These are phyloP conservation scores for Babylonia areolata DNA, from an alignment of 1,140 invertebrate genomes.

Conservation along the genomic window DNA sequence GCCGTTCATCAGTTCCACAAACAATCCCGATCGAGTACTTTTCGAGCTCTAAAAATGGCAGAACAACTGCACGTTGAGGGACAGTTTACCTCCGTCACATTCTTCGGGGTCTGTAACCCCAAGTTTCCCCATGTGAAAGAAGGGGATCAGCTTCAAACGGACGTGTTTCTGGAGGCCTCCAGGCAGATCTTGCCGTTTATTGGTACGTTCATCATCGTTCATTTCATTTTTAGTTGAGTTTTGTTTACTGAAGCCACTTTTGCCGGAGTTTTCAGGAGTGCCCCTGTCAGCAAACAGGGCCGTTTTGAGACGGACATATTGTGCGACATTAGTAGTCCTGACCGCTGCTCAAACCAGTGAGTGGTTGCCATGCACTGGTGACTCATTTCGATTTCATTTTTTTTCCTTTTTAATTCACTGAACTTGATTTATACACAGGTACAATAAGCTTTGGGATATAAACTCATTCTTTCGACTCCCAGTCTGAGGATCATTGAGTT, in stretches of 20 bases:
- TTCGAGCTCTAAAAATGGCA: not conserved
- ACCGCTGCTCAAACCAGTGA: too few relatives aligned
- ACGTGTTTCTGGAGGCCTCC: not conserved
- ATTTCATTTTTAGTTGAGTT: too few relatives aligned
- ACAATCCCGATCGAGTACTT: not conserved
- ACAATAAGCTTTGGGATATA: too few relatives aligned
- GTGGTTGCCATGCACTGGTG: too few relatives aligned
- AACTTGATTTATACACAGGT: too few relatives aligned
- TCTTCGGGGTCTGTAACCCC: constrained; percentile 8
- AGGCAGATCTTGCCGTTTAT: constrained; percentile 21
- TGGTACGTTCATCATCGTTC: not conserved
- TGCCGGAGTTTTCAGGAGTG: not conserved
- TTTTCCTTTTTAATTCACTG: too few relatives aligned
- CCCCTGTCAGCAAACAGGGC: too few relatives aligned
- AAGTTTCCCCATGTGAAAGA: not conserved
- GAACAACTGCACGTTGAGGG: not conserved
- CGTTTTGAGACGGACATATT: too few relatives aligned
- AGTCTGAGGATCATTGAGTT: too few relatives aligned
- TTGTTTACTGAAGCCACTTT: not conserved
- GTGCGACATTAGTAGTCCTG: too few relatives aligned
- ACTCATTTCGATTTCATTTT: too few relatives aligned
- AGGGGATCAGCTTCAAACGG: not conserved
- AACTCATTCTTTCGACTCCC: too few relatives aligned
- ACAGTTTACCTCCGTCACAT: constrained; percentile 18
- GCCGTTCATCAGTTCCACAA: not conserved